These are phyloP conservation scores for Polia nebulosa DNA, from an alignment of 2,888 invertebrate species.

Conservation along the genomic window DNA sequence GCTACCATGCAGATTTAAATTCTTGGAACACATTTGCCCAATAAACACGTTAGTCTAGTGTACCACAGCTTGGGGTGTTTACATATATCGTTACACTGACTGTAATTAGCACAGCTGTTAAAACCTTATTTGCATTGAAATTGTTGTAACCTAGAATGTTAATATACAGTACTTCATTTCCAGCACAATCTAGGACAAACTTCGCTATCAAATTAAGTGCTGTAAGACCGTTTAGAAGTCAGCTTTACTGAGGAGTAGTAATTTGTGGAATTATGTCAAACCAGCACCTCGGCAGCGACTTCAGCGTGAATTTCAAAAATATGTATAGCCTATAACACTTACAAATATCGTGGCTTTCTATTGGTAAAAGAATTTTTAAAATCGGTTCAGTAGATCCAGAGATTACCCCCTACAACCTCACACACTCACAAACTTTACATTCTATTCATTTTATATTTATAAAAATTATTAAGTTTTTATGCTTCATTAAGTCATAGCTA, in stretches of 20 bases:
- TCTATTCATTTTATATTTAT: slow-evolving; percentile 21
- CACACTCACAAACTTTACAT: too few relatives aligned
- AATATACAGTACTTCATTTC: background rate
- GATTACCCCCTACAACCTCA: too few relatives aligned
- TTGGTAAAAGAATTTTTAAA: too few relatives aligned
- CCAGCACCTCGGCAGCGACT: too few relatives aligned
- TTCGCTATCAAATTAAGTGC: slow-evolving; percentile 5
- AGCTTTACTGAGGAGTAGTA: background rate
- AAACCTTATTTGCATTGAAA: slow-evolving; percentile 23
- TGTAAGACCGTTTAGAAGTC: background rate
- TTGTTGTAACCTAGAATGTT: slow-evolving; percentile 17
- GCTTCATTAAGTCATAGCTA: too few relatives aligned
- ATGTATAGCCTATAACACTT: too few relatives aligned
- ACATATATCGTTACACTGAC: slow-evolving; percentile 2
- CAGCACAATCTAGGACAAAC: slow-evolving; percentile 6
- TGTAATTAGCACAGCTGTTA: slow-evolving; percentile 14
- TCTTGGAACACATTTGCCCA: background rate
- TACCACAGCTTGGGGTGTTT: background rate
- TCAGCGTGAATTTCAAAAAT: too few relatives aligned
- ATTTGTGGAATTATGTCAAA: slow-evolving; percentile 23
- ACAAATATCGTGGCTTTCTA: too few relatives aligned
- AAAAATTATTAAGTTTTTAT: slow-evolving; percentile 19
- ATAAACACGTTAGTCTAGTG: background rate
- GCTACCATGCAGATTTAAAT: background rate
- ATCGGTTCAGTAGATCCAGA: too few relatives aligned